phyloP scores from a whole-genome alignment of 2,113 vertebrate genomes.

The Caranx ignobilis region DNA sequence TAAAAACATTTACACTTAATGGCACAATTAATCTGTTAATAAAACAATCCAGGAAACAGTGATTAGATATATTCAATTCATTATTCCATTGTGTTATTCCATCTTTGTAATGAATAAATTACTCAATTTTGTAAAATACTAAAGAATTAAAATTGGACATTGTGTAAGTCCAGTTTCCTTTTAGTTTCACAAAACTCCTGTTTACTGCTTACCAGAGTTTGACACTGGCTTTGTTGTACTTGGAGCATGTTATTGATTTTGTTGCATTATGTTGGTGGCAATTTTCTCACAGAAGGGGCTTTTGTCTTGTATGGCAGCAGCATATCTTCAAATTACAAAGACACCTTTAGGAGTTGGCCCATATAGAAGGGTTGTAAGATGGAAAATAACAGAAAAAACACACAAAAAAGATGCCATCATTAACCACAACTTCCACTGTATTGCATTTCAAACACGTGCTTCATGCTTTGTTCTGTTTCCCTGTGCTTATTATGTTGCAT shows the following conservation, averaged over 20 bases:
- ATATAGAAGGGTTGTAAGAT: background rate
- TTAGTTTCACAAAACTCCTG: background rate
- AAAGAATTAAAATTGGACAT: background rate
- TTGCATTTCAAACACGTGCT: conserved; percentile 8
- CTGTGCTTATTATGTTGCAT: conserved; percentile 9
- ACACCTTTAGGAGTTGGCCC: background rate
- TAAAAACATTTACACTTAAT: conserved; percentile 37
- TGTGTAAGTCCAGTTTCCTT: background rate
- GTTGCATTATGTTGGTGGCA: background rate
- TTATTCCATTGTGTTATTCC: conserved; percentile 1
- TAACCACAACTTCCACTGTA: background rate
- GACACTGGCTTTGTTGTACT: background rate
- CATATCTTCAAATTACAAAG: background rate
- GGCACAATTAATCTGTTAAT: conserved; percentile 29
- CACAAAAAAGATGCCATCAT: conserved; percentile 10
- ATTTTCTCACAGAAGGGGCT: background rate
- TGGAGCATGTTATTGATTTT: background rate
- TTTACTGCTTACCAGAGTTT: background rate
- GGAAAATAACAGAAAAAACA: conserved; percentile 1
- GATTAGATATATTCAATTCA: conserved; percentile 21
- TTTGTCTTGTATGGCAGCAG: background rate
- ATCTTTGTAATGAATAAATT: background rate
- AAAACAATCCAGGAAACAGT: conserved; percentile 37
- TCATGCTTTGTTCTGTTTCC: background rate
- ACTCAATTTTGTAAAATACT: background rate